phyloP scores from a whole-genome alignment of 37 sponge, comb jelly and placozoan genomes.

The Ephydatia muelleri region DNA sequence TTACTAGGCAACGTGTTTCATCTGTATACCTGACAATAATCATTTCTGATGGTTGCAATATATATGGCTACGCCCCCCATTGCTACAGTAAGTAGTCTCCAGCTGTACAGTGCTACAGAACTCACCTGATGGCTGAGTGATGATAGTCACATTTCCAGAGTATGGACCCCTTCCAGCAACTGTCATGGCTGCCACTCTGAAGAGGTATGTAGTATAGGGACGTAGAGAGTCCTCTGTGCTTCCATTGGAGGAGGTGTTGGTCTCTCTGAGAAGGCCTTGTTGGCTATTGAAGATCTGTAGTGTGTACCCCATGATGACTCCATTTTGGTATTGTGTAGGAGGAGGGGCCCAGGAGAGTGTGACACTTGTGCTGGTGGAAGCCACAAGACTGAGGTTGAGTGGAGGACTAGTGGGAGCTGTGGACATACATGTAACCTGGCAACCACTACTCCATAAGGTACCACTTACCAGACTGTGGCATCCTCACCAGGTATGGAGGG shows the following conservation, averaged over 20 bases:
- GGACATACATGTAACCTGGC: not conserved
- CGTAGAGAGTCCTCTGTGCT: conserved; percentile 1
- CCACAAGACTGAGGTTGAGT: not conserved
- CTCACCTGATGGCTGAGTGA: too few species aligned
- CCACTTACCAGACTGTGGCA: conserved; percentile 9
- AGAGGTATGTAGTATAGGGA: conserved; percentile 35
- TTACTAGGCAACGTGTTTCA: too few species aligned
- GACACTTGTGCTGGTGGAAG: conserved; percentile 10
- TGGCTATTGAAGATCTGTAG: not conserved
- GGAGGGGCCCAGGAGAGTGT: conserved; percentile 40
- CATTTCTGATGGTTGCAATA: too few species aligned
- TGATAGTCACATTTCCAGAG: too few species aligned
- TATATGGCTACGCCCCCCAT: too few species aligned
- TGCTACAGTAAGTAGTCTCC: too few species aligned
- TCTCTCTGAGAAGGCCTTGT: too few species aligned
- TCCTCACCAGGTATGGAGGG: not conserved
- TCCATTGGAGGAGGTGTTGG: too few species aligned
- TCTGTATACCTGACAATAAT: too few species aligned
- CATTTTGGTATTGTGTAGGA: conserved; percentile 14
- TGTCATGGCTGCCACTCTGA: conserved; percentile 26
- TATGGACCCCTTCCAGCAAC: conserved; percentile 23
- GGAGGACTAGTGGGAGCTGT: conserved; percentile 29
- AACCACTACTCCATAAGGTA: not conserved
- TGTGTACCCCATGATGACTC: conserved; percentile 32
- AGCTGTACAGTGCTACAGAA: too few species aligned